phyloP scores from a whole-genome alignment of 2,113 vertebrate genomes.

The Lepus timidus region DNA sequence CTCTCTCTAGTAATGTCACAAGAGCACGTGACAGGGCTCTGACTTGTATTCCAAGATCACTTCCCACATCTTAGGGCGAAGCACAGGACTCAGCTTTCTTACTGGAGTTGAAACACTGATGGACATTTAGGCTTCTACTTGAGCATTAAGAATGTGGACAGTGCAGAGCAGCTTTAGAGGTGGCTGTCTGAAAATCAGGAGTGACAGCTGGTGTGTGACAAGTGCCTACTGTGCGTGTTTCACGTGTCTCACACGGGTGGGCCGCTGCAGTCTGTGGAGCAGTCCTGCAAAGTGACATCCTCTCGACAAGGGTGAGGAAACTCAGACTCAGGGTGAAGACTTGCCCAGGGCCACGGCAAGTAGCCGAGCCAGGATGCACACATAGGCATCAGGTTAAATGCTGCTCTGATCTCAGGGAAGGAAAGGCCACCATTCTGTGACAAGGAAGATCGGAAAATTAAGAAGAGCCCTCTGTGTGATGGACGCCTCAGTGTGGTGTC shows the following conservation, averaged over 20 bases:
- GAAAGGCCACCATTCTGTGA: neutral
- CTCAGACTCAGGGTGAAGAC: neutral
- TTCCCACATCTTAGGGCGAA: neutral
- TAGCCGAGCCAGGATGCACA: neutral
- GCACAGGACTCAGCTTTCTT: neutral
- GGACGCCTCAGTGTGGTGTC: neutral
- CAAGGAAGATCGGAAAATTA: neutral
- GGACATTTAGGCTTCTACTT: slow-evolving; percentile 7
- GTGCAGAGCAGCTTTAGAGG: slow-evolving; percentile 8
- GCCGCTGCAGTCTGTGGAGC: neutral
- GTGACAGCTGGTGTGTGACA: neutral
- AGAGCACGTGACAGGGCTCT: neutral
- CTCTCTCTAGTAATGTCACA: neutral
- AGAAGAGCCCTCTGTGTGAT: neutral
- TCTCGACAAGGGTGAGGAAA: neutral
- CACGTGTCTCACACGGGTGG: neutral
- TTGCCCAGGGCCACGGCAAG: neutral
- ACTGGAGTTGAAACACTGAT: neutral
- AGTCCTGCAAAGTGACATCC: neutral
- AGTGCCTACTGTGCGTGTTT: neutral
- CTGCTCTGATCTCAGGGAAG: neutral
- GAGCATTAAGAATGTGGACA: neutral
- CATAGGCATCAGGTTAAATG: neutral
- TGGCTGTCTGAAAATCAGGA: neutral
- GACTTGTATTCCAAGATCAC: neutral